Evolutionary conservation across 2,888 invertebrate species (phyloP), one percentile per base, ranked within the genome.

Genomic region (Tachystola acroxantha): DNA sequence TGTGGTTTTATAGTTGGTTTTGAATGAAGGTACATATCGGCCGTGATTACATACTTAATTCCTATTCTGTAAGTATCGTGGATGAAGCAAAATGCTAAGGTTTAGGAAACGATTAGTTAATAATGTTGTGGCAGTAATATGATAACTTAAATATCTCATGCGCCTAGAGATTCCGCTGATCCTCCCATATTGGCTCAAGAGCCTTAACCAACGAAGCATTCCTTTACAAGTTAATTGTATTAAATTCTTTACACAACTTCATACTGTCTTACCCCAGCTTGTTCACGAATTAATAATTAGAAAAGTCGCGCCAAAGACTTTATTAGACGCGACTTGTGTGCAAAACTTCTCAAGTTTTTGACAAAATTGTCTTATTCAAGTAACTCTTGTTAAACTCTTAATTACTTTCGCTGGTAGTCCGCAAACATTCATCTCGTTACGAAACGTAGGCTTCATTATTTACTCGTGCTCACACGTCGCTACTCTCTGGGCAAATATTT

Each of bases 351-450:
- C 16, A 6, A 16, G 53, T 58, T 69, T 70, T 66, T 66, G 61
- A 57, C 62, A 63, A 70, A 73, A 69, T 63, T 67, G 61, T 73
- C 64, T 72, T 71, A 67, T 68, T 67, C 53, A 50, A 13, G 56
- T 63, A 65, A 69, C 63, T 68, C 69, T 65, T 75, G 77, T 73
- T 76, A 64, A 79, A 78, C 69, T 79, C 76, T 75, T 82, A 82
- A 84, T 84, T 81, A 78, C 80, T 78, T 79, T 72, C 67, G 64
- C 51, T 60, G 77, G 81, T 69, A 66, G 72, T 75, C 81, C 70
- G 72, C 82, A 84, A 81, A 82, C 80, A 85, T 75, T 68, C 77
- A 69, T 79, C 75, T 77, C 64, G 75, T 78, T 73, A 74, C 71
- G 55, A 63, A 52, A 57, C 64, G 68, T 75, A 80, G 75, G 68